Conservation (phyloP, 1,140 invertebrate species). For the Camponotus pennsylvanicus region DNA sequence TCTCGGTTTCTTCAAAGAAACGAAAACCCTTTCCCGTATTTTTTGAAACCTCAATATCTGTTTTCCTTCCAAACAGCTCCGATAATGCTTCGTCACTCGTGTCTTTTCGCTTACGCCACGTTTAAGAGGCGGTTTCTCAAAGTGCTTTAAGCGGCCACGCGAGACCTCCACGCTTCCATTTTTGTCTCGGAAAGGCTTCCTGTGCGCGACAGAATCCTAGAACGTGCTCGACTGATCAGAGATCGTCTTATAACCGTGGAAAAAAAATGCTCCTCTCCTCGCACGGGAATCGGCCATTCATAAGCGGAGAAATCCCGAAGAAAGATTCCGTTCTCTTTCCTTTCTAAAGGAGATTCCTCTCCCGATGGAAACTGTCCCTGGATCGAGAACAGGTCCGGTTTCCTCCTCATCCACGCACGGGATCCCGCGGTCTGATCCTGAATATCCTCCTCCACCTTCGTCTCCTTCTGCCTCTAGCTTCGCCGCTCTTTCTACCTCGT, state of each 20-base stretch:
- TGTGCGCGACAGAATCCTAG: conserved; percentile 27
- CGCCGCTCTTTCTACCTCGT: conserved; percentile 44
- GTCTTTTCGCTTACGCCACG: background rate
- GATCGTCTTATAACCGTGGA: conserved; percentile 74
- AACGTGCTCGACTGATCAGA: conserved; percentile 73
- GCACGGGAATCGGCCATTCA: conserved; percentile 48
- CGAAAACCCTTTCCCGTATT: background rate
- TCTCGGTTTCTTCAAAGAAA: conserved; percentile 34
- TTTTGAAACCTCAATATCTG: conserved; percentile 42
- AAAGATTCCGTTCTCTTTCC: conserved; percentile 60
- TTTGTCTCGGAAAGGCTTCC: conserved; percentile 57
- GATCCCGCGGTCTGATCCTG: conserved; percentile 68
- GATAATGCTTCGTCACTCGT: conserved; percentile 32
- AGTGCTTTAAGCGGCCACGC: conserved; percentile 11
- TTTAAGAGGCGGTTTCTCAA: conserved; percentile 47
- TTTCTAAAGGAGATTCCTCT: conserved; percentile 62
- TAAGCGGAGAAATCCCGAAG: conserved; percentile 59
- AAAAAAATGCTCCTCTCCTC: conserved; percentile 47
- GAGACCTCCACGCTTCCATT: conserved; percentile 54
- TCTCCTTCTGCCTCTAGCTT: conserved; percentile 35
- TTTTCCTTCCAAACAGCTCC: conserved; percentile 66
- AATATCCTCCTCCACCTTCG: conserved; percentile 56
- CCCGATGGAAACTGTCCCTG: conserved; percentile 61
- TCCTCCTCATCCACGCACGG: conserved; percentile 43
- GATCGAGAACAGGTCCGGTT: conserved; percentile 73